Percentiles rank a stretch among this genome's conserved stretches.
Evolutionary conservation across 1,140 invertebrate genomes (phyloP).

Genomic region (Caenorhabditis brenneri): DNA sequence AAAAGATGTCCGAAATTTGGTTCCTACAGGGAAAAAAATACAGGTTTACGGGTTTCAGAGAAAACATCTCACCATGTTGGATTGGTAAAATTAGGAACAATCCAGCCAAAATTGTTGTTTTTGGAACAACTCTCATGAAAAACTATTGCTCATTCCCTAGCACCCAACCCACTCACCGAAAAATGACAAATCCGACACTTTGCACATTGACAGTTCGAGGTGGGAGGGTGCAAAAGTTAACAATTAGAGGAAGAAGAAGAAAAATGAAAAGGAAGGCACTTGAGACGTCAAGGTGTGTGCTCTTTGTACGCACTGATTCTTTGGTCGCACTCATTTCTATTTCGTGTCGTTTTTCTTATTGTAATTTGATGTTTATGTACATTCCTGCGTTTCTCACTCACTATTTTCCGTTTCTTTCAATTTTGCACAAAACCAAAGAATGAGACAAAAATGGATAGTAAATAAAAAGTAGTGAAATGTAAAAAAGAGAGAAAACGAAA

Average conservation of each 20-base stretch:
- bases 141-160: no score
- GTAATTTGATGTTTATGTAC: conserved; percentile 41
- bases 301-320: conserved; percentile 30
- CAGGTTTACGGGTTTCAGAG: no score
- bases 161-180: no score
- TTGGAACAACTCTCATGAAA: no score
- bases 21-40: no score
- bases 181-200: no score
- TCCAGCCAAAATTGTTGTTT: no score
- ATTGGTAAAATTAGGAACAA: no score
- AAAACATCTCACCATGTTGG: no score
- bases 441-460: background rate
- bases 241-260: background rate
- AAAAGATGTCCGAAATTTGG: no score
- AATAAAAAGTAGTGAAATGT: background rate
- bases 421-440: background rate
- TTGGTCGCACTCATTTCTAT: background rate
- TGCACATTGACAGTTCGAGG: background rate
- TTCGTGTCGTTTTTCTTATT: conserved; percentile 6
- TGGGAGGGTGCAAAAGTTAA: background rate
- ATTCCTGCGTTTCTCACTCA: background rate
- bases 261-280: background rate
- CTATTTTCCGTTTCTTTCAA: background rate
- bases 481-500: no score
- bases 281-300: background rate